These are phyloP conservation scores for Amazona ochrocephala DNA, from an alignment of 2,797 vertebrate species.

Conservation along the genomic window DNA sequence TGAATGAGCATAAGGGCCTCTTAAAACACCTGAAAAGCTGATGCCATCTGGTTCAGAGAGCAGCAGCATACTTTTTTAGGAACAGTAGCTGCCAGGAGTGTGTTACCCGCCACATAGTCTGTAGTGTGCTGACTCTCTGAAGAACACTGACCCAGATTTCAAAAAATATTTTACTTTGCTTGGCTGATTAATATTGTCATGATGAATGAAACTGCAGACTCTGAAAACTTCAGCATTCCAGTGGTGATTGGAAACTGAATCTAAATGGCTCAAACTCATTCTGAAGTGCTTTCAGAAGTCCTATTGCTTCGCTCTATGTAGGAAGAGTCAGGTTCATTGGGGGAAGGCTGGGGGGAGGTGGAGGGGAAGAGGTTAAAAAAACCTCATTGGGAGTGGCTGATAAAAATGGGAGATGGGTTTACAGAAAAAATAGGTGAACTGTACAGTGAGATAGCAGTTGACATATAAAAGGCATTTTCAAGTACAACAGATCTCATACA, in stretches of 20 bases:
- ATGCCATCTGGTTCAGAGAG: not conserved
- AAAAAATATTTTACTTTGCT: not conserved
- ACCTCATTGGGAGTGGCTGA: constrained; percentile 85
- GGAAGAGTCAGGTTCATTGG: constrained; percentile 28
- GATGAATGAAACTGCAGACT: constrained; percentile 87
- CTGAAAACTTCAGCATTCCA: constrained; percentile 89
- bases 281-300: constrained; percentile 86
- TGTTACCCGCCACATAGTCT: not conserved
- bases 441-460: constrained; percentile 85
- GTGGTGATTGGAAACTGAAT: constrained; percentile 85
- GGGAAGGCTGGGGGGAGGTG: not conserved
- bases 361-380: constrained; percentile 67
- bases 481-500: constrained; percentile 87
- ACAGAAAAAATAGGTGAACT: constrained; percentile 85
- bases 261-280: constrained; percentile 83
- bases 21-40: constrained; percentile 84
- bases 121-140: not conserved
- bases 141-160: not conserved
- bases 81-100: not conserved
- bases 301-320: constrained; percentile 83
- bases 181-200: constrained; percentile 6
- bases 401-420: constrained; percentile 86
- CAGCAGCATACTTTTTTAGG: not conserved
- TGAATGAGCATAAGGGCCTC: constrained; percentile 47
- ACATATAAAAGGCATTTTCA: constrained; percentile 87